Percentiles rank a stretch among this genome's conserved stretches.
phyloP scores from a whole-genome alignment of 2,888 invertebrate species.

The Elmis aenea region DNA sequence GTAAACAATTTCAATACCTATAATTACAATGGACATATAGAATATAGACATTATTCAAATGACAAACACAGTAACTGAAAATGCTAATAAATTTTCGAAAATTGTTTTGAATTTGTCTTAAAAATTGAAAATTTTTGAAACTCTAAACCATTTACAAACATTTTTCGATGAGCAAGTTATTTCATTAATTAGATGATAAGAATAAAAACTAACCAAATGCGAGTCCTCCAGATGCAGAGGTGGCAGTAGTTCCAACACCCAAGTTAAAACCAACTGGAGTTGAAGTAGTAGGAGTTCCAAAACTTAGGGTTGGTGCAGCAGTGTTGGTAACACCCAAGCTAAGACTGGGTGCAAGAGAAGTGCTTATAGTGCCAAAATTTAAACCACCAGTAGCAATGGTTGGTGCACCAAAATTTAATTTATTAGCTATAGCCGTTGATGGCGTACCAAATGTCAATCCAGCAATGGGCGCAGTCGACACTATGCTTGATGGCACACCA shows the following conservation, averaged over 20 bases:
- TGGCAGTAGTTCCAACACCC: conserved; percentile 33
- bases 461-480: conserved; percentile 20
- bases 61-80: too few species aligned
- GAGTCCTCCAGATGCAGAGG: conserved; percentile 29
- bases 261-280: conserved; percentile 23
- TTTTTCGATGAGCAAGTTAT: too few species aligned
- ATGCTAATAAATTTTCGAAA: too few species aligned
- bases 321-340: neutral
- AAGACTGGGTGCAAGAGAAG: neutral
- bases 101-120: too few species aligned
- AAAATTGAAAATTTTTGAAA: too few species aligned
- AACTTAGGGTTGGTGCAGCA: conserved; percentile 11
- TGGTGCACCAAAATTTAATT: conserved; percentile 18
- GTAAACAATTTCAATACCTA: too few species aligned
- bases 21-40: too few species aligned
- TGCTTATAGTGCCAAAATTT: conserved; percentile 1
- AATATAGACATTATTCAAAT: too few species aligned
- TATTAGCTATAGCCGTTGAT: conserved; percentile 27
- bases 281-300: conserved; percentile 23
- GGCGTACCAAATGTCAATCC: conserved; percentile 40
- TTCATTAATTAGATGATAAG: too few species aligned
- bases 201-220: conserved; percentile 36
- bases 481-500: conserved; percentile 8
- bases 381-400: conserved; percentile 3
- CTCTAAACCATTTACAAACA: too few species aligned